Percentiles rank a stretch among this genome's conserved stretches.
phyloP scores from a whole-genome alignment of 1,140 invertebrate genomes.

The Wasmannia auropunctata region DNA sequence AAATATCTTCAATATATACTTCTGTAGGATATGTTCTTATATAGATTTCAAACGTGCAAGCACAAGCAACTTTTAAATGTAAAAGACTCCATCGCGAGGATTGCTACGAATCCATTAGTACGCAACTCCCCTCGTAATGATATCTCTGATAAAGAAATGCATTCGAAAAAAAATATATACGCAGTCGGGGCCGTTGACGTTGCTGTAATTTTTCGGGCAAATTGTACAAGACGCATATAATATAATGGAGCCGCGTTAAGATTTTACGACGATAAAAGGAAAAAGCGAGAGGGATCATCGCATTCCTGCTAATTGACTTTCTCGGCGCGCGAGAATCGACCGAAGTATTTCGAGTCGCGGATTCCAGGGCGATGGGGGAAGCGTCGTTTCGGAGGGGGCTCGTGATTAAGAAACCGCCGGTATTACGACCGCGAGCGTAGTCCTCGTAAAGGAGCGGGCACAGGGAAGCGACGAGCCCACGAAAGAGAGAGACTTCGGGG shows the following conservation, averaged over 20 bases:
- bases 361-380: conserved; percentile 44
- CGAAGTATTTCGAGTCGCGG: conserved; percentile 33
- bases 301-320: conserved; percentile 64
- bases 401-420: conserved; percentile 70
- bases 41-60: not conserved
- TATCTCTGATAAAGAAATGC: conserved; percentile 34
- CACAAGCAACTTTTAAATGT: not conserved
- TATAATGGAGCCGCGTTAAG: not conserved
- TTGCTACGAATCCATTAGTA: conserved; percentile 14
- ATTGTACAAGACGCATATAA: conserved; percentile 19
- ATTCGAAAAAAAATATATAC: not conserved
- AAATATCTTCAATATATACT: not conserved
- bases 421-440: conserved; percentile 57
- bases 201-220: conserved; percentile 22
- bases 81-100: too few species aligned
- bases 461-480: conserved; percentile 38
- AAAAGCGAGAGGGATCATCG: not conserved
- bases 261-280: not conserved
- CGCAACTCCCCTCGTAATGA: not conserved
- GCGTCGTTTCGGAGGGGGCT: conserved; percentile 53
- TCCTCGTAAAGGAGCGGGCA: conserved; percentile 62
- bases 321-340: conserved; percentile 37
- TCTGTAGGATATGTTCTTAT: not conserved
- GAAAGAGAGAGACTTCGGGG: conserved; percentile 60
- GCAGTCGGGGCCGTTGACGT: not conserved